Percentiles rank a stretch among this genome's conserved stretches.
These are phyloP conservation scores for Sinocyclocheilus grahami DNA, from an alignment of 2,113 vertebrate genomes.

Conservation along the genomic window DNA sequence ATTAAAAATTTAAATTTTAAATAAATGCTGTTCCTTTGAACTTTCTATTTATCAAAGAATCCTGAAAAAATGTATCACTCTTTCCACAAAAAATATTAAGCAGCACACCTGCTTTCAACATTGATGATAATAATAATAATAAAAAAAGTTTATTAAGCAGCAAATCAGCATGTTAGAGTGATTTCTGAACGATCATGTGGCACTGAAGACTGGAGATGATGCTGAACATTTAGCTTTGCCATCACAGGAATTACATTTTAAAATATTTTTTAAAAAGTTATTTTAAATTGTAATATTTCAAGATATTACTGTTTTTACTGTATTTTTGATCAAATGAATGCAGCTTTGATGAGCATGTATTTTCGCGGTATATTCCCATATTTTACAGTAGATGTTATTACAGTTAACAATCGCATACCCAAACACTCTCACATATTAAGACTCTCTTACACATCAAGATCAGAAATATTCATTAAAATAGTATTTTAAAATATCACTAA, in stretches of 20 bases:
- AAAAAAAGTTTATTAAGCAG: background rate
- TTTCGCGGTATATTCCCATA: no score
- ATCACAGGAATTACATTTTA: no score
- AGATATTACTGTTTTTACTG: background rate
- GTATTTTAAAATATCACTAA: background rate
- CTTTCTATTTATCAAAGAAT: no score
- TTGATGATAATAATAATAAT: background rate
- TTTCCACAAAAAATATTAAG: no score
- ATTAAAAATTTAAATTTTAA: no score
- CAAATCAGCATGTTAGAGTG: background rate
- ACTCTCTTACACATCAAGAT: background rate
- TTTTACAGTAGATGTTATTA: background rate
- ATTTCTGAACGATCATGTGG: background rate
- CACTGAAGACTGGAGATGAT: background rate
- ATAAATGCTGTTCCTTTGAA: no score
- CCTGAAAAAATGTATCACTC: no score
- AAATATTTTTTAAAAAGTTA: no score
- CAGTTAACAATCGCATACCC: no score
- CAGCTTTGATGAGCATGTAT: background rate
- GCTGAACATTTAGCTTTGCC: no score
- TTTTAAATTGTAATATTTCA: background rate
- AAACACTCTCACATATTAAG: background rate
- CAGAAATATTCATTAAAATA: background rate
- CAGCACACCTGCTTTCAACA: background rate
- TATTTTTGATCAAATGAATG: background rate